These are phyloP conservation scores for Ochropacha duplaris DNA, from an alignment of 2,888 invertebrate genomes.

Conservation along the genomic window DNA sequence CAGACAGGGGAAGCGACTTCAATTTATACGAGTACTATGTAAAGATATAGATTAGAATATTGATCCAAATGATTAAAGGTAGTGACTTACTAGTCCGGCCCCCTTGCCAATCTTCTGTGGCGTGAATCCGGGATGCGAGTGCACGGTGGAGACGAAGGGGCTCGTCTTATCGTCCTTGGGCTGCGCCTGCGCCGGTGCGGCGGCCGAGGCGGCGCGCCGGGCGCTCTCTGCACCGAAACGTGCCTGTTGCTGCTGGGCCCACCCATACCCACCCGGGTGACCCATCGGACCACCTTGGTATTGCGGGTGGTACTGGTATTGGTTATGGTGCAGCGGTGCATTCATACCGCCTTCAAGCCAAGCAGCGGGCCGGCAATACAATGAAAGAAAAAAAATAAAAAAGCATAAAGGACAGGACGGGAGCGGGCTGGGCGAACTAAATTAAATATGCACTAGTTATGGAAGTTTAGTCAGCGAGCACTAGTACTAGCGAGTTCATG, in stretches of 20 bases:
- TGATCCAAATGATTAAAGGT: slow-evolving; percentile 4
- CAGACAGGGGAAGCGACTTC: too few species aligned
- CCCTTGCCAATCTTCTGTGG: slow-evolving; percentile 96
- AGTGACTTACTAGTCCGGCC: slow-evolving; percentile 76
- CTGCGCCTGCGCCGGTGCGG: slow-evolving; percentile 35
- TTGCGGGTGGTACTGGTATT: slow-evolving; percentile 81
- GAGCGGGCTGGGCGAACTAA: slow-evolving; percentile 60
- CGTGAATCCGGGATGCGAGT: slow-evolving; percentile 95
- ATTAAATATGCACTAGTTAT: slow-evolving; percentile 58
- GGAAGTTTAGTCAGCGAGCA: slow-evolving; percentile 61
- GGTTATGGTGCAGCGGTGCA: slow-evolving; percentile 82
- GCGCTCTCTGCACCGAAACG: slow-evolving; percentile 81
- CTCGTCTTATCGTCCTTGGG: slow-evolving; percentile 87
- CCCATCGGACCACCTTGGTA: slow-evolving; percentile 70
- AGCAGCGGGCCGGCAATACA: slow-evolving; percentile 80
- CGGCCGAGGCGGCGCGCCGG: slow-evolving; percentile 55
- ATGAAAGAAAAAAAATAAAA: slow-evolving; percentile 81
- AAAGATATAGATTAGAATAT: too few species aligned
- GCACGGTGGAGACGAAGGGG: slow-evolving; percentile 93
- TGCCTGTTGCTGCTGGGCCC: slow-evolving; percentile 63
- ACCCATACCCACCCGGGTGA: slow-evolving; percentile 54
- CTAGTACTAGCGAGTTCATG: slow-evolving; percentile 52
- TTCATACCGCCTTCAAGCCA: slow-evolving; percentile 83
- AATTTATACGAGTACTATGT: too few species aligned
- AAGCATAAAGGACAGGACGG: slow-evolving; percentile 78